These are phyloP conservation scores for Xestia rhomboidea DNA, from an alignment of 2,888 invertebrate species.

Conservation along the genomic window DNA sequence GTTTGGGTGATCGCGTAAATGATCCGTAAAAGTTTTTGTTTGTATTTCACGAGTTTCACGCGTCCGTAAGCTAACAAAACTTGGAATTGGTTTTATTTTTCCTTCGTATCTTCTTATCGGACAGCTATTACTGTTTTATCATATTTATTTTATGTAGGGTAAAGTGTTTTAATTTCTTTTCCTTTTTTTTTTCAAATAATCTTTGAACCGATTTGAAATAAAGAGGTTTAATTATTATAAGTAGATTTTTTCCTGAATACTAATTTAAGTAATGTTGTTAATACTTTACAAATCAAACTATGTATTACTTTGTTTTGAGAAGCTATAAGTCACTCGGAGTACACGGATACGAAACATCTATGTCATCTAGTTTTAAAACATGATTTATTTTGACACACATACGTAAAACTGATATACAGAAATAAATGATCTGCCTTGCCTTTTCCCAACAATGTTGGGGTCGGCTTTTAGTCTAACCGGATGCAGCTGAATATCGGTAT, in stretches of 20 bases:
- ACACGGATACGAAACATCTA: background rate
- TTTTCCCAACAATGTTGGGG: too few relatives aligned
- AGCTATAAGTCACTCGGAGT: background rate
- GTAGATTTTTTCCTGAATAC: background rate
- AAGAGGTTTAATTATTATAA: background rate
- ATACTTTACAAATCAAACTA: background rate
- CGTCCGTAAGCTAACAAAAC: constrained; percentile 18
- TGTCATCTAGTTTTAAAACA: background rate
- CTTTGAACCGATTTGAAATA: background rate
- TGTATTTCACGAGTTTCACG: constrained; percentile 15
- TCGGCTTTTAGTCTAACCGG: too few relatives aligned
- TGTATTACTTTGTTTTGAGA: background rate
- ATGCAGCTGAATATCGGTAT: too few relatives aligned
- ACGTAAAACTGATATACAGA: background rate
- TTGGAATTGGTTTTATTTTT: constrained; percentile 39
- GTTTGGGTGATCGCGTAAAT: constrained; percentile 25
- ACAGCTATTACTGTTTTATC: background rate
- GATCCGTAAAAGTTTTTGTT: constrained; percentile 36
- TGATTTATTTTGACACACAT: background rate
- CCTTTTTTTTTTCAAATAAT: background rate
- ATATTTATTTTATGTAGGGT: constrained; percentile 3
- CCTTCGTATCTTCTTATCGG: constrained; percentile 24
- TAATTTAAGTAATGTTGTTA: background rate
- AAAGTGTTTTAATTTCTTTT: background rate
- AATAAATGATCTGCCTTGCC: too few relatives aligned